phyloP scores from a whole-genome alignment of 2,888 invertebrate species.

The Microdon myrmicae region DNA sequence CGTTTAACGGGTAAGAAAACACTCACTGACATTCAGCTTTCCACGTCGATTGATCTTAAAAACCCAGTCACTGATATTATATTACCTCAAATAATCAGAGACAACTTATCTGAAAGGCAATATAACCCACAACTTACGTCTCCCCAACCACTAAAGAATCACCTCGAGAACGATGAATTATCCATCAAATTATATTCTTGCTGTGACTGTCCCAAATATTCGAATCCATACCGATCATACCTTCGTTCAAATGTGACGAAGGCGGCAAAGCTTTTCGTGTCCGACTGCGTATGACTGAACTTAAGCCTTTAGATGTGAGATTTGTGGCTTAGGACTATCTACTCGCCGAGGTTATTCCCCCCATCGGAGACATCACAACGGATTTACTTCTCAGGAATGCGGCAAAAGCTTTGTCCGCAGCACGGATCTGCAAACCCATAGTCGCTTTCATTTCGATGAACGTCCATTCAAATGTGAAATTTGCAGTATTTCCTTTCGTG shows the following conservation, averaged over 20 bases:
- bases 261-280: constrained; percentile 62
- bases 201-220: constrained; percentile 58
- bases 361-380: constrained; percentile 62
- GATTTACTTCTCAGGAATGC: constrained; percentile 59
- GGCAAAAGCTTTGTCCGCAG: constrained; percentile 63
- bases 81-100: too few species aligned
- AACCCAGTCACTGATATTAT: too few species aligned
- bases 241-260: constrained; percentile 59
- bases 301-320: constrained; percentile 62
- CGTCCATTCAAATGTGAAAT: constrained; percentile 62
- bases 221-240: too few species aligned
- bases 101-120: too few species aligned
- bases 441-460: constrained; percentile 63
- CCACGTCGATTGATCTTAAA: too few species aligned
- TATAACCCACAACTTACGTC: too few species aligned
- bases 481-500: constrained; percentile 61
- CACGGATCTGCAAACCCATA: constrained; percentile 61
- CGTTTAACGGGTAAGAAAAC: too few species aligned
- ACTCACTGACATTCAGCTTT: too few species aligned
- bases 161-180: too few species aligned
- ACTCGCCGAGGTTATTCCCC: constrained; percentile 61
- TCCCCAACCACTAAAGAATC: too few species aligned
- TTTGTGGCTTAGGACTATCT: constrained; percentile 58
- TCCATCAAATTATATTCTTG: too few species aligned
- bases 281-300: constrained; percentile 61